Evolutionary conservation across 1,140 invertebrate species (phyloP), one percentile per base, ranked within the genome.

Genomic region (Rhagoletis pomonella): DNA sequence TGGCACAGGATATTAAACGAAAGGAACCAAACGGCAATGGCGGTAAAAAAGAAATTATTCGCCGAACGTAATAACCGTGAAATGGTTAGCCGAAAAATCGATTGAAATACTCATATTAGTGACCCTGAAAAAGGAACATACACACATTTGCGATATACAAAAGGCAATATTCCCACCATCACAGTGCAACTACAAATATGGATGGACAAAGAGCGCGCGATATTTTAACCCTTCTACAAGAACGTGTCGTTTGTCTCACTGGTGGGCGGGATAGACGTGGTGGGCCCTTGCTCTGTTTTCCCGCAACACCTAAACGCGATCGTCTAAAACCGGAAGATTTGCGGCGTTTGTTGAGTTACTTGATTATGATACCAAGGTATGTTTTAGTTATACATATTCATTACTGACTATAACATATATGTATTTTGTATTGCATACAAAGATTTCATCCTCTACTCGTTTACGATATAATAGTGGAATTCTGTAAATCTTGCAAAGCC

Each of bases 271-370:
- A 99, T 94, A 96, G 97, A 85, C 95, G 98, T 88, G 98, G 98
- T 58, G 97, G 98, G 10, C 97, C 98, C 1, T 96, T 99, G 50
- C 94, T 99, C 81, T 96, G 97, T 87, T 99, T 99, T 93, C 98
- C 98, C 9, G 97, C 97, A 87, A 97, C 96, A 87, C 95, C 97
- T n/a, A 94, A 97, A 88, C 95, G 98, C 67, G 98, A 99, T 93
- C 95, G 97, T 77, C 95, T 98, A 64, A 98, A 98, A 93, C 96
- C 97, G 88, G 98, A 99, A 93, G 98, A 99, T 94, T 96, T 99
- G 90, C 95, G 96, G 87, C 95, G 97, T 29, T 95, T 99, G 85
- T 94, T 99, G 86, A 97, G 97, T 89, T 99, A 99, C 93, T 95
- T 99, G 87, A 96, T 98, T 90, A 96, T 96, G 90, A 97, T 99